These are phyloP conservation scores for Hedychridium roseum DNA, from an alignment of 2,888 invertebrate genomes.

Conservation along the genomic window DNA sequence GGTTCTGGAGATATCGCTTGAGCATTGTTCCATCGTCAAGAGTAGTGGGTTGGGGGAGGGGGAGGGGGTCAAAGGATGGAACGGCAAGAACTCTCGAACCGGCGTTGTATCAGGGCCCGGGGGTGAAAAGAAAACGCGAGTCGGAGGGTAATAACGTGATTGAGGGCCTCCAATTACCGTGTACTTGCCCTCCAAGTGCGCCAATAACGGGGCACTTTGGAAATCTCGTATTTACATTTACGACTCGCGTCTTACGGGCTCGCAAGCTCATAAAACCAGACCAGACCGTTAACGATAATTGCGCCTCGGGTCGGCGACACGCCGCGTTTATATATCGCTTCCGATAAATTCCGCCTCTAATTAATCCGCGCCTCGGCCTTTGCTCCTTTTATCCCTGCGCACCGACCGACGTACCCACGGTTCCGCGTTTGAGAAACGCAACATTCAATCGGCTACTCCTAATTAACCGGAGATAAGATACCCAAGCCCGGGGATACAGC, in stretches of 20 bases:
- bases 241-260: constrained; percentile 38
- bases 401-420: constrained; percentile 12
- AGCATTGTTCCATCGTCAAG: too few species aligned
- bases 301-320: constrained; percentile 24
- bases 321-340: constrained; percentile 31
- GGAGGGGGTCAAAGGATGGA: too few species aligned
- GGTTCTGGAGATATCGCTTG: too few species aligned
- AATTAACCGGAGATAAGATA: too few species aligned
- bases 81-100: constrained; percentile 4
- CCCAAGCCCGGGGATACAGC: too few species aligned
- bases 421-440: too few species aligned
- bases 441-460: too few species aligned
- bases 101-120: constrained; percentile 16
- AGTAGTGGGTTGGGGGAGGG: too few species aligned
- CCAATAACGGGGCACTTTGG: constrained; percentile 39
- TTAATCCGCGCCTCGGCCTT: constrained; percentile 28
- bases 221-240: constrained; percentile 44
- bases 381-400: constrained; percentile 12
- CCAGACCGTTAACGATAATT: constrained; percentile 41
- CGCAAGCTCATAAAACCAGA: constrained; percentile 36
- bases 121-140: constrained; percentile 3
- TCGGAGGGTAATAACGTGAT: constrained; percentile 32
- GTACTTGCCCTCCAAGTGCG: constrained; percentile 21
- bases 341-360: constrained; percentile 36
- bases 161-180: constrained; percentile 35